phyloP scores from a whole-genome alignment of 2,113 vertebrate genomes.

The Ornithorhynchus anatinus region DNA sequence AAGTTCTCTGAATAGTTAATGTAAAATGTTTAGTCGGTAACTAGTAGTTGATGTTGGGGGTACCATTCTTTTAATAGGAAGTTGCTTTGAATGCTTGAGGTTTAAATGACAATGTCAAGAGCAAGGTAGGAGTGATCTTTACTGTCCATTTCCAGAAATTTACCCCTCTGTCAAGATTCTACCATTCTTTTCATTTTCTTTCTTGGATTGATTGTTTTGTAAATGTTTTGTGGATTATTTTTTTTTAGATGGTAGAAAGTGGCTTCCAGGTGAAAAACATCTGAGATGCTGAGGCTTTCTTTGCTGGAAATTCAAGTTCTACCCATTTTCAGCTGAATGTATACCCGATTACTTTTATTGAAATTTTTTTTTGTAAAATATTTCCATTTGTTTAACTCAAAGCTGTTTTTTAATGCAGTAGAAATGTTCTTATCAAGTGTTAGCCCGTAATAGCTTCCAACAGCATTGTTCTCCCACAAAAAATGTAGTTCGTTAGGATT shows the following conservation, averaged over 20 bases:
- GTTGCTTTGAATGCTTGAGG: background rate
- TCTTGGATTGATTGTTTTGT: background rate
- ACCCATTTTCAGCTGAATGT: background rate
- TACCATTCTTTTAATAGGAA: background rate
- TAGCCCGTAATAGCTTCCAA: background rate
- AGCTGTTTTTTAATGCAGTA: background rate
- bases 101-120: background rate
- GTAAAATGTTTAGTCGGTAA: too few relatives aligned
- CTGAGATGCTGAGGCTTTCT: too few relatives aligned
- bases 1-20: background rate
- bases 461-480: background rate
- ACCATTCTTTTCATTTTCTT: conserved; percentile 12
- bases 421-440: background rate
- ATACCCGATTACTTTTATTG: background rate
- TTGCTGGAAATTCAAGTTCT: too few relatives aligned
- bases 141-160: background rate
- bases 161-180: background rate
- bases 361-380: background rate
- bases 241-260: too few relatives aligned
- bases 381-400: background rate
- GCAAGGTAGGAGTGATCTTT: background rate
- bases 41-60: background rate
- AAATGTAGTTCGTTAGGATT: background rate
- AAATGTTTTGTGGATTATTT: conserved; percentile 11
- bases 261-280: too few relatives aligned